A percentile compares a stretch with the other conserved stretches of the same genome.
phyloP scores from a whole-genome alignment of 1,140 invertebrate genomes.

The Euschistus heros region DNA sequence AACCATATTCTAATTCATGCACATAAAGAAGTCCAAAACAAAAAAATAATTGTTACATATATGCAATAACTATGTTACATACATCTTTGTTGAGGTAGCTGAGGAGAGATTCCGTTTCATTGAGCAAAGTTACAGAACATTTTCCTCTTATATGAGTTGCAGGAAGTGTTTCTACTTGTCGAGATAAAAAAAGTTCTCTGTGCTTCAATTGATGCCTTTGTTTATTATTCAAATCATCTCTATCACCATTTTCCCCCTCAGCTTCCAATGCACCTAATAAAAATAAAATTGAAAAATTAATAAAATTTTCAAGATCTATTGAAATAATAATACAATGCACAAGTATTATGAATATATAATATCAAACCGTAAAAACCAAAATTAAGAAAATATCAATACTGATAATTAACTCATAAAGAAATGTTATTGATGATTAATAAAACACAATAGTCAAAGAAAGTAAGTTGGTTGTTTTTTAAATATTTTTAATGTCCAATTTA shows the following conservation, averaged over 20 bases:
- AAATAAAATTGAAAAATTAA: not conserved
- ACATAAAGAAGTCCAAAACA: not conserved
- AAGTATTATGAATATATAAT: no score
- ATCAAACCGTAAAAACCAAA: no score
- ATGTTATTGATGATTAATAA: no score
- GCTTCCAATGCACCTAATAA: constrained; percentile 29
- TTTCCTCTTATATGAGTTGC: constrained; percentile 98
- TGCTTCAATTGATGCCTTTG: constrained; percentile 93
- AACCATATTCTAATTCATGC: constrained; percentile 9
- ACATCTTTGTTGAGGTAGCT: constrained; percentile 96
- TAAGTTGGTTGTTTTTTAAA: no score
- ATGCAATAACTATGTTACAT: constrained; percentile 35
- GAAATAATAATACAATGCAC: no score
- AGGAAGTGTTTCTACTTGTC: constrained; percentile 94
- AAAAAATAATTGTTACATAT: no score
- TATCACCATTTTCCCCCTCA: constrained; percentile 26
- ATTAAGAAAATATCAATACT: no score
- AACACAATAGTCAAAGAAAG: no score
- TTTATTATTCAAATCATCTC: constrained; percentile 42
- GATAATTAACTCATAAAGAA: no score
- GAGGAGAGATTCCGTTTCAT: constrained; percentile 91
- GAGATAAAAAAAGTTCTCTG: constrained; percentile 92
- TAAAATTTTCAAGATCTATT: no score
- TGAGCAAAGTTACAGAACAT: constrained; percentile 94
- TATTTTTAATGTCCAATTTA: no score